phyloP scores from a whole-genome alignment of 2,888 invertebrate species.

The Drosophila dives region DNA sequence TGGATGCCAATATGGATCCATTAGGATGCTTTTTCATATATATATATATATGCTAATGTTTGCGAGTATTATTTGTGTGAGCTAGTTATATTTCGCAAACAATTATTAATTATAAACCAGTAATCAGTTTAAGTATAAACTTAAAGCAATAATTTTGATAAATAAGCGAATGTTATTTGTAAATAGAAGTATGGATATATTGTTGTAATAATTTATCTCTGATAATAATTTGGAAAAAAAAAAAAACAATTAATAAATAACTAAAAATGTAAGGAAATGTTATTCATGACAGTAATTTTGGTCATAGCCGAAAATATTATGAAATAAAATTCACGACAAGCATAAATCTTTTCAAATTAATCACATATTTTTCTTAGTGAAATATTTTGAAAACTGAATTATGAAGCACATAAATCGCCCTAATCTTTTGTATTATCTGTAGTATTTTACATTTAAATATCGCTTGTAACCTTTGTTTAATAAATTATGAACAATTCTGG shows the following conservation, averaged over 20 bases:
- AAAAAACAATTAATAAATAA: background rate
- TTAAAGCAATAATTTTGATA: background rate
- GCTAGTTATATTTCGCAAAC: slow-evolving; percentile 18
- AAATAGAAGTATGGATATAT: background rate
- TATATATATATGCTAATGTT: slow-evolving; percentile 9
- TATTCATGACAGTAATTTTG: background rate
- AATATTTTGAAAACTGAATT: background rate
- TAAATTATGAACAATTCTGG: slow-evolving; percentile 36
- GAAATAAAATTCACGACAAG: background rate
- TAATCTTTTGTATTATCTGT: background rate
- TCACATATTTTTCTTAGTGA: slow-evolving; percentile 2
- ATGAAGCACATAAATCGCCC: background rate
- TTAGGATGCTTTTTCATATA: slow-evolving; percentile 21
- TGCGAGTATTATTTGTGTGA: slow-evolving; percentile 38
- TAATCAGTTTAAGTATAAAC: background rate
- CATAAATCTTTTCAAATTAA: slow-evolving; percentile 8
- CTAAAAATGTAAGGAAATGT: slow-evolving; percentile 5
- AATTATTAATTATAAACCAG: slow-evolving; percentile 21
- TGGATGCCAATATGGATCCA: slow-evolving; percentile 59
- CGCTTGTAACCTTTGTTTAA: slow-evolving; percentile 4
- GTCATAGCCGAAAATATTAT: slow-evolving; percentile 8
- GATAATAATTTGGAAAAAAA: slow-evolving; percentile 2
- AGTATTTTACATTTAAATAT: slow-evolving; percentile 12
- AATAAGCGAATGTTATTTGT: slow-evolving; percentile 11
- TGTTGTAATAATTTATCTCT: background rate